Evolutionary conservation across 2,113 vertebrate species (phyloP).

Genomic region (Neotoma lepida): DNA sequence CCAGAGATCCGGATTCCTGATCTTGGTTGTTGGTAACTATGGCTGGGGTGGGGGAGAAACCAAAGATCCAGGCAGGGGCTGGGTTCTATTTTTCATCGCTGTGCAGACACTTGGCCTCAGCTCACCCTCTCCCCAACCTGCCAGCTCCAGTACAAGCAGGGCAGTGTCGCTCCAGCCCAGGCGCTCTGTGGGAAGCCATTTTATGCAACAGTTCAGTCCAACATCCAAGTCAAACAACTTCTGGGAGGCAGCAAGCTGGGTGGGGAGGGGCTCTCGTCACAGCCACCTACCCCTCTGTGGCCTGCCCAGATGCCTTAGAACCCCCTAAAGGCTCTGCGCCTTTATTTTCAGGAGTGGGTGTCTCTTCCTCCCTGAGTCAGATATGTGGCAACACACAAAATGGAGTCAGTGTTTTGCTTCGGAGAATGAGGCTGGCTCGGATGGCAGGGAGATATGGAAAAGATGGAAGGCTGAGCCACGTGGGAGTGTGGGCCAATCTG

Average conservation of each 20-base stretch:
- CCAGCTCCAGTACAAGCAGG: constrained; percentile 18
- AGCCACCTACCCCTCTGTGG: rapidly evolving
- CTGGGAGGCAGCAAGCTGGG: neutral
- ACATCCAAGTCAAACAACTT: neutral
- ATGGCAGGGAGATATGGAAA: neutral
- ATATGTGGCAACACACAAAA: neutral
- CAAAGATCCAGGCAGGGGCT: neutral
- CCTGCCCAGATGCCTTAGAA: neutral
- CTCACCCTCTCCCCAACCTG: constrained; percentile 49
- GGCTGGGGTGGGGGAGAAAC: neutral
- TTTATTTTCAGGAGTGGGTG: neutral
- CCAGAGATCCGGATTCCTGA: neutral
- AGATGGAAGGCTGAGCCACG: neutral
- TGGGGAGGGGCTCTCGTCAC: neutral
- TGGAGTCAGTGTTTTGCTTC: constrained; percentile 6
- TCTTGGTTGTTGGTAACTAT: neutral
- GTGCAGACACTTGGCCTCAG: constrained; percentile 45
- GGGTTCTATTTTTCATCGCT: neutral
- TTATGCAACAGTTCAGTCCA: neutral
- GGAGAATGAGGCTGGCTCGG: neutral
- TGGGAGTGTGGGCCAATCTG: neutral
- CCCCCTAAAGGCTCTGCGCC: neutral
- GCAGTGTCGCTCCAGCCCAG: neutral
- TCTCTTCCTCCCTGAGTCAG: neutral
- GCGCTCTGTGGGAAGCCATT: constrained; percentile 56